Evolutionary conservation across 2,797 vertebrate species (phyloP).

Genomic region (Scolopax bukidnonensis): DNA sequence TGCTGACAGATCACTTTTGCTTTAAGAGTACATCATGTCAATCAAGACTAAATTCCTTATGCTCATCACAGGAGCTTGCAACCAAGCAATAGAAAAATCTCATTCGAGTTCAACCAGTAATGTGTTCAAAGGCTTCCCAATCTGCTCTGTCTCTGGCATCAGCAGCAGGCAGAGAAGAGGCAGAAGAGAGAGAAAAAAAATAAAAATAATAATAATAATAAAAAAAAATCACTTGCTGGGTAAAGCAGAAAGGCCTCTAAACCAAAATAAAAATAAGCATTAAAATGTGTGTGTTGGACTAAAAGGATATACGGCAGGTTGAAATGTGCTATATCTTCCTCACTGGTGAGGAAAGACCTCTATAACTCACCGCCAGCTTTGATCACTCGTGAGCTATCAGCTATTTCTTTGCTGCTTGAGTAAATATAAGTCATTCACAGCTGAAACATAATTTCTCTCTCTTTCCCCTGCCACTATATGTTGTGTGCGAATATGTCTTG

Average conservation of each 20-base stretch:
- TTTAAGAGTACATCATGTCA: slow-evolving; percentile 64
- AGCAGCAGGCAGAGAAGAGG: slow-evolving; percentile 55
- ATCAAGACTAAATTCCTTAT: slow-evolving; percentile 64
- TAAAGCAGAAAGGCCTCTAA: slow-evolving; percentile 54
- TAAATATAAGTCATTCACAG: slow-evolving; percentile 67
- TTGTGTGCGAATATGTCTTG: slow-evolving; percentile 33
- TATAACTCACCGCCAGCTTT: slow-evolving; percentile 43
- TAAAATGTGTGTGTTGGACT: slow-evolving; percentile 51
- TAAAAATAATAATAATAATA: background rate
- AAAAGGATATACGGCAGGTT: slow-evolving; percentile 71
- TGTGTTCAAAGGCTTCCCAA: slow-evolving; percentile 63
- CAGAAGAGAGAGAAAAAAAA: slow-evolving; percentile 25
- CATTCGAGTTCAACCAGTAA: slow-evolving; percentile 65
- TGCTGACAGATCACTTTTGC: slow-evolving; percentile 64
- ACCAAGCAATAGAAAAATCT: slow-evolving; percentile 59
- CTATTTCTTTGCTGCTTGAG: slow-evolving; percentile 44
- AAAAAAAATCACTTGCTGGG: background rate
- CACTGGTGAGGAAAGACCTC: slow-evolving; percentile 58
- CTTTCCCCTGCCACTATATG: slow-evolving; percentile 67
- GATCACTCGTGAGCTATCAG: slow-evolving; percentile 56
- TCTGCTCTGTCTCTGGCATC: slow-evolving; percentile 67
- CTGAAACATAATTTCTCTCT: slow-evolving; percentile 50
- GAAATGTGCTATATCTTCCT: slow-evolving; percentile 56
- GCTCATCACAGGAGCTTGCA: slow-evolving; percentile 57
- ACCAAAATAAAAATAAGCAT: slow-evolving; percentile 73